A percentile compares a stretch with the other conserved stretches of the same genome.
phyloP scores from a whole-genome alignment of 2,797 vertebrate species.

The Lacerta bilineata region DNA sequence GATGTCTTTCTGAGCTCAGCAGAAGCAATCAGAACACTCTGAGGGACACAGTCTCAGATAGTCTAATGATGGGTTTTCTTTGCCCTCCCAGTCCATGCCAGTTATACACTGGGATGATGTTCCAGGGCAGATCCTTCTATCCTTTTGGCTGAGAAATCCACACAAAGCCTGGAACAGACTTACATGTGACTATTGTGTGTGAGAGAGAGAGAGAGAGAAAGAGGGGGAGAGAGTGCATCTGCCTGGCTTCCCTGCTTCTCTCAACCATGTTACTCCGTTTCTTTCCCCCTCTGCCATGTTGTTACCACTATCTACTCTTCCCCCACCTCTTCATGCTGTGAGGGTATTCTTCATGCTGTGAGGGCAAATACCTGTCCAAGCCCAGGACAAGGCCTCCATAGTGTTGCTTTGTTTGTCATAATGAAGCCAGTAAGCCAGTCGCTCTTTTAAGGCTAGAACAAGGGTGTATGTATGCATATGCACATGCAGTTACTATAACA shows the following conservation, averaged over 20 bases:
- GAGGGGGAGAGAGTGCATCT: fast-evolving
- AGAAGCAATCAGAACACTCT: background rate
- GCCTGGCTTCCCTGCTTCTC: background rate
- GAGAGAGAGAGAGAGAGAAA: too few species aligned
- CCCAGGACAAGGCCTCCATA: background rate
- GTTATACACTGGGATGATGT: background rate
- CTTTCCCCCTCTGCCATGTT: background rate
- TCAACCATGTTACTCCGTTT: background rate
- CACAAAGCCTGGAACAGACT: background rate
- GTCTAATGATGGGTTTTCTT: background rate
- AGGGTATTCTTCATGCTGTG: too few species aligned
- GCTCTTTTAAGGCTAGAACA: background rate
- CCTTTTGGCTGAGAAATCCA: background rate
- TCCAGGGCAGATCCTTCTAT: background rate
- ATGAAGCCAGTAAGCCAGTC: background rate
- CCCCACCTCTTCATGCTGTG: background rate
- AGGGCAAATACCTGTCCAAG: background rate
- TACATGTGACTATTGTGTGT: background rate
- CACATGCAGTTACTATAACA: background rate
- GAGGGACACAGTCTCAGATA: background rate
- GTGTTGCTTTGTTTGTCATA: background rate
- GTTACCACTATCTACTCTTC: background rate
- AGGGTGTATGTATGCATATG: background rate
- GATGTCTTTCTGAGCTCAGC: background rate
- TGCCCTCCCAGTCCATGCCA: background rate